Conservation (phyloP, 2,888 invertebrate genomes). For the Melipona bicolor region DNA sequence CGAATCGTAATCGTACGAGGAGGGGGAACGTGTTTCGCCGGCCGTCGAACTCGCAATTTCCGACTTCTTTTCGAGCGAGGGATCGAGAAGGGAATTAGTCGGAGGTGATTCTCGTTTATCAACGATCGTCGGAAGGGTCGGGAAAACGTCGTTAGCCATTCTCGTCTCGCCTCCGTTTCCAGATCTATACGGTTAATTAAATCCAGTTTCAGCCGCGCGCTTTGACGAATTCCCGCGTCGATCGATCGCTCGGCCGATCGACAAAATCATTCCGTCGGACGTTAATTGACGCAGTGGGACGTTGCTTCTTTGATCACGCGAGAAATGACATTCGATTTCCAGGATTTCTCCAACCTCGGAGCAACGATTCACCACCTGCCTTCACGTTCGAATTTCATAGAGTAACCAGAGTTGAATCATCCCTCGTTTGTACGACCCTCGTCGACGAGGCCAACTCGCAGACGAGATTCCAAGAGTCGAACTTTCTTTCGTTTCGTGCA, state of each 20-base stretch:
- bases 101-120: slow-evolving; percentile 68
- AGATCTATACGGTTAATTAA: slow-evolving; percentile 67
- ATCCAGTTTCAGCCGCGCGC: slow-evolving; percentile 47
- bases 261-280: background rate
- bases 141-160: slow-evolving; percentile 65
- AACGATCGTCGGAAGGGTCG: slow-evolving; percentile 66
- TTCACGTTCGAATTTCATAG: slow-evolving; percentile 10
- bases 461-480: background rate
- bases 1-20: background rate
- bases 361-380: background rate
- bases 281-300: slow-evolving; percentile 25
- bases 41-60: slow-evolving; percentile 62
- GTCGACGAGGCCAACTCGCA: background rate
- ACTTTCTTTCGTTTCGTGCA: background rate
- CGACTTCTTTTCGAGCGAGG: slow-evolving; percentile 57
- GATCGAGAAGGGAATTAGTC: slow-evolving; percentile 53
- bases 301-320: slow-evolving; percentile 20
- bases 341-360: background rate
- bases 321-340: slow-evolving; percentile 29
- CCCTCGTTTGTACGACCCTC: background rate
- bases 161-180: slow-evolving; percentile 59
- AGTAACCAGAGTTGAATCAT: slow-evolving; percentile 5
- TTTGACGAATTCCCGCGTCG: slow-evolving; percentile 6
- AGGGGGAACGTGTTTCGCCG: background rate
- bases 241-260: slow-evolving; percentile 23